Evolutionary conservation across 2,888 invertebrate genomes (phyloP).

Genomic region (Apomyelois bistriatella): DNA sequence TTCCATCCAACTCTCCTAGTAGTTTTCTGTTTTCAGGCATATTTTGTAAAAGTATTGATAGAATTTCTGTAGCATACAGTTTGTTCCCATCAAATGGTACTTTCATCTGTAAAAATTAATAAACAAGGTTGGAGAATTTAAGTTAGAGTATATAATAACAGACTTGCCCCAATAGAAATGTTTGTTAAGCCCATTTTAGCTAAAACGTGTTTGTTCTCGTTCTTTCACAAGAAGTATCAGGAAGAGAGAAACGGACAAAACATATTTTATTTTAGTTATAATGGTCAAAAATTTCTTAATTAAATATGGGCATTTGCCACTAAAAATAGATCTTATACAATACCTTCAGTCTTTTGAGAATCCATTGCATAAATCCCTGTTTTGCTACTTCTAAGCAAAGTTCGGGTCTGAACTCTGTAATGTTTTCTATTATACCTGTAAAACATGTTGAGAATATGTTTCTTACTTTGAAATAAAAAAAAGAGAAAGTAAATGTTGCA

Average conservation of each 20-base stretch:
- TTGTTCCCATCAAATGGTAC: conserved; percentile 97
- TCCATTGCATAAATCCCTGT: conserved; percentile 95
- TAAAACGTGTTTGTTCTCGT: too few species aligned
- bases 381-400: conserved; percentile 91
- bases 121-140: not conserved
- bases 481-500: too few species aligned
- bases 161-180: too few species aligned
- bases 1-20: conserved; percentile 96
- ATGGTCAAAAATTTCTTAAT: too few species aligned
- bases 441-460: too few species aligned
- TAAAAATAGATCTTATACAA: not conserved
- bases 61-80: conserved; percentile 96
- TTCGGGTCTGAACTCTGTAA: conserved; percentile 93
- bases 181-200: too few species aligned
- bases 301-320: too few species aligned
- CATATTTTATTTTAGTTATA: too few species aligned
- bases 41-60: conserved; percentile 96
- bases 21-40: conserved; percentile 89
- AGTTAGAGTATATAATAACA: not conserved
- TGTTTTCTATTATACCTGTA: conserved; percentile 94
- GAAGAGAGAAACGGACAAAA: too few species aligned
- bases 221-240: too few species aligned
- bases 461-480: too few species aligned
- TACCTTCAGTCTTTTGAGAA: conserved; percentile 92
- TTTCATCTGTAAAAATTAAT: conserved; percentile 76